phyloP scores from a whole-genome alignment of 2,797 vertebrate genomes.

The Odontamblyopus lacepedii region DNA sequence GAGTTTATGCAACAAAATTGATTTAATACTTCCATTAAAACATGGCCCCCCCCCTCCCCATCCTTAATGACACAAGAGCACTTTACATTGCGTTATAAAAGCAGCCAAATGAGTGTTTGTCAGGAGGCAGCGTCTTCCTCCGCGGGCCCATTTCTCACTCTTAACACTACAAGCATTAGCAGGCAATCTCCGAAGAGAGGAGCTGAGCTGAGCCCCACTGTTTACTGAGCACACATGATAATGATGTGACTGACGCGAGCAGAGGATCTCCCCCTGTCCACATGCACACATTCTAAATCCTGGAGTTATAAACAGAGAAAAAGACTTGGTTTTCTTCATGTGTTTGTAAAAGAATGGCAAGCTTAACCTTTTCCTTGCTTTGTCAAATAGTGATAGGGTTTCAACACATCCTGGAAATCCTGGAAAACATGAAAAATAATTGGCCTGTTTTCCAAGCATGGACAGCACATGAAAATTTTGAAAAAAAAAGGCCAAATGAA shows the following conservation, averaged over 20 bases:
- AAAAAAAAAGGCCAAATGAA: too few relatives aligned
- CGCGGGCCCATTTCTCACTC: conserved; percentile 42
- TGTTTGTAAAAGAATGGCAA: too few relatives aligned
- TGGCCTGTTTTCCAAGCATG: too few relatives aligned
- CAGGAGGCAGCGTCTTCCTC: conserved; percentile 22
- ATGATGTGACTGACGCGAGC: conserved; percentile 70
- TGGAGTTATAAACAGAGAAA: too few relatives aligned
- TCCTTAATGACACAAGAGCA: conserved; percentile 22
- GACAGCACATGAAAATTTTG: too few relatives aligned
- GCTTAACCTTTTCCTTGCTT: too few relatives aligned
- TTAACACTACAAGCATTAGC: conserved; percentile 53
- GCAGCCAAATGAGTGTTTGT: conserved; percentile 32
- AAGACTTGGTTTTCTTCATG: too few relatives aligned
- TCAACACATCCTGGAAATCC: too few relatives aligned
- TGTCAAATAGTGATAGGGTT: too few relatives aligned
- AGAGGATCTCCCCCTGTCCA: conserved; percentile 55
- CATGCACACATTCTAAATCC: conserved; percentile 62
- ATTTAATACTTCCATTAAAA: conserved; percentile 1
- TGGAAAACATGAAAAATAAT: too few relatives aligned
- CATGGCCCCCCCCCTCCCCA: not conserved
- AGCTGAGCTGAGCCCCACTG: conserved; percentile 66
- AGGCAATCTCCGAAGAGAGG: conserved; percentile 41
- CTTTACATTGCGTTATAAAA: conserved; percentile 29
- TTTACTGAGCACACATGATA: conserved; percentile 77
- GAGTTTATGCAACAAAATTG: not conserved